Base-by-base conservation (phyloP, 2,888 invertebrate genomes). In the Drosophila pseudotakahashii region DNA sequence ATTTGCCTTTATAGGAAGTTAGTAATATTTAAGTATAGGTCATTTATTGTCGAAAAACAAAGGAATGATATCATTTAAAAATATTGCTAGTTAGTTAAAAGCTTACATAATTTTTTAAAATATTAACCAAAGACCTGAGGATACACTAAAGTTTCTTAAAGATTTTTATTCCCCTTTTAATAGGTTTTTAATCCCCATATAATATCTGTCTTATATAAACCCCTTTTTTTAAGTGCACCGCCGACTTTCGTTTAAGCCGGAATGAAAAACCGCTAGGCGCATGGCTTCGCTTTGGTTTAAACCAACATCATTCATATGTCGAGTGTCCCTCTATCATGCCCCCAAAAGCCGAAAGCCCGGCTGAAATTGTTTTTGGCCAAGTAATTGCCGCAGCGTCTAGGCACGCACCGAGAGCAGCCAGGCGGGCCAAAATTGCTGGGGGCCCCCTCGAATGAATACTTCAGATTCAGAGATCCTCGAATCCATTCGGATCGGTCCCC, bases 321-420 rank as follows among this genome's bases (percentile, higher is more conserved):
- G 77, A 54, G 67, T 81, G 86, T 81, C 78, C 80, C 78, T 76
- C 78, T 64, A 78, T 75, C 67, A 54, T 30, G 63, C 16, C 51
- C 45, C 50, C 67, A 30, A 32, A 36, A 32, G 37, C 50, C 67
- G 19, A 32, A 36, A 32, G 37, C 48, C 36, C 26, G 58, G 57
- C 61, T 77, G 61, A 86, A 82, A 82, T 86, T 82, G 87, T 82
- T 82, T 86, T 86, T 37, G 81, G 84, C 81, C 87, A 86, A 83
- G 81, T 81, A 81, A 81, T 81, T 85, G 86, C 77, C 88, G 78
- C 86, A 85, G 78, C 88, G 81, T 80, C 83, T 82, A 85, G 86
- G 88, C 83, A 84, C 88, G 83, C 88, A 83, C 86, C 64, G 55
- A 45, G 44, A 45, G 44, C 23, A 26, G 26, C 44, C 44, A 55